Conservation (phyloP, 2,113 vertebrate species). For the Sebastes schlegelii region DNA sequence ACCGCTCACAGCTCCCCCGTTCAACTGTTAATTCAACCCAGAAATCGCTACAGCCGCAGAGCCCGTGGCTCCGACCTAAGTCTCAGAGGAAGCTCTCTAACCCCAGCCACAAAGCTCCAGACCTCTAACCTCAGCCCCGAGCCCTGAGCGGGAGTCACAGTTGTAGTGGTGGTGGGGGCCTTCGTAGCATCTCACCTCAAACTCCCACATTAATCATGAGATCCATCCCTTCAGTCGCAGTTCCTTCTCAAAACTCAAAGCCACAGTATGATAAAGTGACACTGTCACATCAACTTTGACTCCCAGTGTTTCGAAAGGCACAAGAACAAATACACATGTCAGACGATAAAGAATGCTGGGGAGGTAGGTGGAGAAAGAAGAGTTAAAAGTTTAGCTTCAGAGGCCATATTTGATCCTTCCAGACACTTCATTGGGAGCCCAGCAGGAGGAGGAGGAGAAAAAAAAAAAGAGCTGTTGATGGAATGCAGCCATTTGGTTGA, state of each 20-base stretch:
- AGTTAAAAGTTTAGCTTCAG: conserved; percentile 51
- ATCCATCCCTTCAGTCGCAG: conserved; percentile 8
- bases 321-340: conserved; percentile 42
- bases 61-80: conserved; percentile 62
- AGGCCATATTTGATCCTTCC: conserved; percentile 80
- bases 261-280: conserved; percentile 14
- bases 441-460: conserved; percentile 63
- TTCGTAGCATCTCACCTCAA: conserved; percentile 27
- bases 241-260: conserved; percentile 14
- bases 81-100: conserved; percentile 78
- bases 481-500: conserved; percentile 92
- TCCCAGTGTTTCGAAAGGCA: neutral
- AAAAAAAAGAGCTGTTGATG: conserved; percentile 82
- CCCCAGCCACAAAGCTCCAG: conserved; percentile 67
- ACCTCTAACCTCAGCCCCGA: conserved; percentile 67
- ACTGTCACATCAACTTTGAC: conserved; percentile 10
- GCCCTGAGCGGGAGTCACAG: conserved; percentile 34
- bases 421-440: conserved; percentile 76
- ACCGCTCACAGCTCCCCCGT: conserved; percentile 67
- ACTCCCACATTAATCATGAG: conserved; percentile 45
- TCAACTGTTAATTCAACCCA: conserved; percentile 82
- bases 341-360: neutral
- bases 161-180: conserved; percentile 17
- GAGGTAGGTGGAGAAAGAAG: conserved; percentile 31
- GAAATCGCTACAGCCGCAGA: conserved; percentile 71